Conservation (phyloP, 2,113 vertebrate genomes). For the Zapornia atra region DNA sequence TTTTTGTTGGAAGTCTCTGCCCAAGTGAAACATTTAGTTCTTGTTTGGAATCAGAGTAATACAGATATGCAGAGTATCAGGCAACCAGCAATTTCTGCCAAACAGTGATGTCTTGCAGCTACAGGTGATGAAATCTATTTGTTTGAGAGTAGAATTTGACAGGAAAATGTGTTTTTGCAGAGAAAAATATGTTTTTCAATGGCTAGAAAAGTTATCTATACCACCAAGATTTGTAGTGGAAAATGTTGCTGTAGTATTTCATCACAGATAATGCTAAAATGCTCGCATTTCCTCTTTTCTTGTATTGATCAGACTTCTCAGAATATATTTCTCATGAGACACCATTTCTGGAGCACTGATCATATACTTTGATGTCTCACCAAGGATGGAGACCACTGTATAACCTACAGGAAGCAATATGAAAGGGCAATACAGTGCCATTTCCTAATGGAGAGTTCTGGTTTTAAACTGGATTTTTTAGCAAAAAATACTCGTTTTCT, state of each 20-base stretch:
- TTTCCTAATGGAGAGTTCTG: background rate
- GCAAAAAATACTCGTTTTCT: background rate
- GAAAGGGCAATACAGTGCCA: background rate
- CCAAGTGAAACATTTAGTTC: background rate
- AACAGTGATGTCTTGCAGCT: background rate
- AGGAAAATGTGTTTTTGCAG: background rate
- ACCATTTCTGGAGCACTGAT: background rate
- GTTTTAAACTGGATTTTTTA: background rate
- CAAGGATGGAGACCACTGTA: background rate
- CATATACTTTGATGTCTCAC: background rate
- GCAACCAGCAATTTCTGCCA: background rate
- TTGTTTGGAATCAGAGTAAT: background rate
- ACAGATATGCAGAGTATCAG: background rate
- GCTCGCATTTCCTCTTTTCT: background rate
- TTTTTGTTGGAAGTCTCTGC: background rate
- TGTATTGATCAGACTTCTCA: background rate
- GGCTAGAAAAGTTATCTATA: background rate
- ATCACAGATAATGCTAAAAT: background rate
- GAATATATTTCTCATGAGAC: background rate
- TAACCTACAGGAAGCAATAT: background rate
- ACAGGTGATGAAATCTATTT: background rate
- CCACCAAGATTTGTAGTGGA: background rate
- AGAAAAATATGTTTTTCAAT: background rate
- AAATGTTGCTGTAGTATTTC: background rate
- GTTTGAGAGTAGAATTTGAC: conserved; percentile 18